A percentile compares a stretch with the other conserved stretches of the same genome.
Evolutionary conservation across 35 echinoderm and acorn worm species (phyloP).

Genomic region (Acanthaster planci): DNA sequence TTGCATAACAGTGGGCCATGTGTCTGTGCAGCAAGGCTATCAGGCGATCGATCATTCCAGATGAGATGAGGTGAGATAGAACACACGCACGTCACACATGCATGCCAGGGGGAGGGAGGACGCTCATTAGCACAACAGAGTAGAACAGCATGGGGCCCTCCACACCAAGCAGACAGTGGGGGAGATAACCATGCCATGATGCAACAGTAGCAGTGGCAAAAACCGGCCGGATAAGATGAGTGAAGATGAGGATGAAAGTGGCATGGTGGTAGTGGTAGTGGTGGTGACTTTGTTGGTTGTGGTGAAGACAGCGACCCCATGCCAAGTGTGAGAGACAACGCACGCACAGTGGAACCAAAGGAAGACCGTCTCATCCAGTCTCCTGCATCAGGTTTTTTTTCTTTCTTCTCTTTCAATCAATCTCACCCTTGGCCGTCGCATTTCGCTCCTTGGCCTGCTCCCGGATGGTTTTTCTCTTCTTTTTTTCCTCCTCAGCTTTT

Average conservation of each 20-base stretch:
- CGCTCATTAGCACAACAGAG: background rate
- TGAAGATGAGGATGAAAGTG: too few relatives aligned
- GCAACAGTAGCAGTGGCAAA: conserved; percentile 4
- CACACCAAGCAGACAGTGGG: too few relatives aligned
- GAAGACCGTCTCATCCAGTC: background rate
- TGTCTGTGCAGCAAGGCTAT: conserved; percentile 4
- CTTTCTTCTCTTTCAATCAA: background rate
- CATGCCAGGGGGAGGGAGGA: background rate
- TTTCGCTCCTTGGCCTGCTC: background rate
- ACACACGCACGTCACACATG: background rate
- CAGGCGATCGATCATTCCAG: conserved; percentile 11
- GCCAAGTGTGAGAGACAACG: background rate
- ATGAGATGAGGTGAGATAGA: background rate
- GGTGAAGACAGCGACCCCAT: background rate
- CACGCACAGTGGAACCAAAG: background rate
- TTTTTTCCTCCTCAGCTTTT: background rate
- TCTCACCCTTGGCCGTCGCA: conserved; percentile 4
- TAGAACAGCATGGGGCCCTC: background rate
- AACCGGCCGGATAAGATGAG: background rate
- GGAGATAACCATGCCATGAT: conserved; percentile 7
- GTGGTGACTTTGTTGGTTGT: background rate
- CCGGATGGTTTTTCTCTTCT: background rate
- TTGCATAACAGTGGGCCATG: background rate
- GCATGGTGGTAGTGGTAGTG: background rate
- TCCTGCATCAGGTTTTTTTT: background rate